Evolutionary conservation across 2,888 invertebrate species (phyloP).

Genomic region (Cetonia aurata): DNA sequence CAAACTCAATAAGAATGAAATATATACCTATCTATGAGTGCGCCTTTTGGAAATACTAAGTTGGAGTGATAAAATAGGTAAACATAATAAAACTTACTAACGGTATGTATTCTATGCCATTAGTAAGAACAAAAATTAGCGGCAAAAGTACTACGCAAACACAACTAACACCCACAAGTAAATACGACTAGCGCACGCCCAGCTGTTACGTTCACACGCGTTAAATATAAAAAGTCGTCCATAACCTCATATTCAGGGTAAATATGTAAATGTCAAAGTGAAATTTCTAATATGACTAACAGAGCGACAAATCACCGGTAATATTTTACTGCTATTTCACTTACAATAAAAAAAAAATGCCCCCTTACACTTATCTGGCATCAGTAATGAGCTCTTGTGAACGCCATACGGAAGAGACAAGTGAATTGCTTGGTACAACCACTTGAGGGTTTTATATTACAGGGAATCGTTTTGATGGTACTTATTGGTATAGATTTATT

Average conservation of each 20-base stretch:
- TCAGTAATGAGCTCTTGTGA: background rate
- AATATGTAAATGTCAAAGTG: constrained; percentile 17
- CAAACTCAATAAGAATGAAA: no score
- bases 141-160: background rate
- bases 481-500: no score
- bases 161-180: background rate
- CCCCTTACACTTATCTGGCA: background rate
- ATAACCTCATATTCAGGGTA: constrained; percentile 10
- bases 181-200: constrained; percentile 8
- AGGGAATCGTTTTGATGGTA: no score
- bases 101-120: constrained; percentile 1
- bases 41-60: no score
- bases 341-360: background rate
- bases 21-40: no score
- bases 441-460: no score
- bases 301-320: constrained; percentile 4
- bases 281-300: constrained; percentile 6
- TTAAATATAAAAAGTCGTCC: constrained; percentile 1
- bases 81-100: background rate
- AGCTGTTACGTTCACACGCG: constrained; percentile 21
- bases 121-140: constrained; percentile 5
- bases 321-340: background rate
- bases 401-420: no score
- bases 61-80: background rate
- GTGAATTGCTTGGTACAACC: no score